Evolutionary conservation across 2,888 invertebrate species (phyloP).

Genomic region (Lasioglossum leucozonium): DNA sequence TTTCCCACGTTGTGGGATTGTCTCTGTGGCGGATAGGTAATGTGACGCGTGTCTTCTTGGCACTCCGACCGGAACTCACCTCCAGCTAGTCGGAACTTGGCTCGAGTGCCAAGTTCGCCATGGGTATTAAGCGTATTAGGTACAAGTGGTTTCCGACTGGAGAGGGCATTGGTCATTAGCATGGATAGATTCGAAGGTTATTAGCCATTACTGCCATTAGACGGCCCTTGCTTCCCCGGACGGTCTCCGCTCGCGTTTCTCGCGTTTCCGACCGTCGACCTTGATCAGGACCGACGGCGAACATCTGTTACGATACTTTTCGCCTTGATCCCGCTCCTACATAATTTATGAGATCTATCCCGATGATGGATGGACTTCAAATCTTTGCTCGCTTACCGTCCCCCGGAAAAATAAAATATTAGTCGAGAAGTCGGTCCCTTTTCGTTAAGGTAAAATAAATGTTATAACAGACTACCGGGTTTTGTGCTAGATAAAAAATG

Average conservation of each 20-base stretch:
- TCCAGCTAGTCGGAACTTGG: slow-evolving; percentile 70
- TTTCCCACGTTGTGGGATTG: slow-evolving; percentile 55
- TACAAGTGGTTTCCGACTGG: slow-evolving; percentile 76
- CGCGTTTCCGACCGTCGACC: slow-evolving; percentile 38
- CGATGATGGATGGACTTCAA: neutral
- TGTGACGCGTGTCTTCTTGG: slow-evolving; percentile 76
- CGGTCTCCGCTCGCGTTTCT: slow-evolving; percentile 48
- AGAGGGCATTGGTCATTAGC: slow-evolving; percentile 81
- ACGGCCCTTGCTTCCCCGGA: slow-evolving; percentile 71
- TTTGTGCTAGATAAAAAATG: neutral
- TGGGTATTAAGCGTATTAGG: slow-evolving; percentile 79
- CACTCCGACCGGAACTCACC: slow-evolving; percentile 63
- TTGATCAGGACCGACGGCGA: slow-evolving; percentile 25
- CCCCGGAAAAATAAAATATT: neutral
- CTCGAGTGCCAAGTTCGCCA: slow-evolving; percentile 80
- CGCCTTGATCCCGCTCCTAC: neutral
- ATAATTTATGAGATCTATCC: slow-evolving; percentile 8
- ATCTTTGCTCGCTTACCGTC: neutral
- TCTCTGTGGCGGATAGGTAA: slow-evolving; percentile 73
- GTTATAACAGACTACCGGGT: neutral
- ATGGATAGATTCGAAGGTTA: slow-evolving; percentile 82
- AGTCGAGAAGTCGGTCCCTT: neutral
- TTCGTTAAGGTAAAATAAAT: neutral
- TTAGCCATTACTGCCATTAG: slow-evolving; percentile 82
- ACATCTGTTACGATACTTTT: slow-evolving; percentile 21